A percentile compares a stretch with the other conserved stretches of the same genome.
Evolutionary conservation across 2,113 vertebrate species (phyloP).

Genomic region (Myrmecophaga tridactyla): DNA sequence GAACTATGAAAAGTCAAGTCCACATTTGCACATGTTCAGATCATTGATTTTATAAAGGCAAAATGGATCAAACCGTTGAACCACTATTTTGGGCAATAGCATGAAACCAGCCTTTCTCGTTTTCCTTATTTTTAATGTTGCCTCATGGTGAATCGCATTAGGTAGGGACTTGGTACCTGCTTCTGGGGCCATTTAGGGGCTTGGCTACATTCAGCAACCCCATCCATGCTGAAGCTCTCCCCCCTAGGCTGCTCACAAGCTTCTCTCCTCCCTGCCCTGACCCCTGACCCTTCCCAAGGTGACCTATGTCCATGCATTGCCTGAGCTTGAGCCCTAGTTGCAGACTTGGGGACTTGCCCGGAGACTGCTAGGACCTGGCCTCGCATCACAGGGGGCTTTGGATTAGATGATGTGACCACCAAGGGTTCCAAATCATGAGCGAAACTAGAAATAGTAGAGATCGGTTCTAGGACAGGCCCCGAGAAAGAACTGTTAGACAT

Average conservation of each 20-base stretch:
- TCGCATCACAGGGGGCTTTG: background rate
- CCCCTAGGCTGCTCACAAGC: background rate
- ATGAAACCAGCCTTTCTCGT: background rate
- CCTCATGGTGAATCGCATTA: background rate
- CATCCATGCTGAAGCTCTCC: background rate
- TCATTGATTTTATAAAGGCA: background rate
- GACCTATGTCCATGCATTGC: background rate
- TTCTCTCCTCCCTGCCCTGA: background rate
- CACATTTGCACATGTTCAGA: background rate
- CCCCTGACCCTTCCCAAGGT: background rate
- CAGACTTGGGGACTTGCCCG: background rate
- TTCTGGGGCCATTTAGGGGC: background rate
- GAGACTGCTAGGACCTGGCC: background rate
- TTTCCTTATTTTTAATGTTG: background rate
- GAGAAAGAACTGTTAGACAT: background rate
- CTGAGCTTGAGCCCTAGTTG: background rate
- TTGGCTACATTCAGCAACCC: background rate
- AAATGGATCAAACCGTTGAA: background rate
- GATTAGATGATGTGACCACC: background rate
- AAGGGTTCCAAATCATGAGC: background rate
- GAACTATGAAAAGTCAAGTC: background rate
- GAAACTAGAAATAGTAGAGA: background rate
- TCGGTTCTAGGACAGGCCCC: background rate
- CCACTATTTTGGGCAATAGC: background rate
- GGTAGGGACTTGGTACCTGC: background rate